Evolutionary conservation across 2,888 invertebrate genomes (phyloP), one percentile per base, ranked within the genome.

Genomic region (Volucella zonaria): DNA sequence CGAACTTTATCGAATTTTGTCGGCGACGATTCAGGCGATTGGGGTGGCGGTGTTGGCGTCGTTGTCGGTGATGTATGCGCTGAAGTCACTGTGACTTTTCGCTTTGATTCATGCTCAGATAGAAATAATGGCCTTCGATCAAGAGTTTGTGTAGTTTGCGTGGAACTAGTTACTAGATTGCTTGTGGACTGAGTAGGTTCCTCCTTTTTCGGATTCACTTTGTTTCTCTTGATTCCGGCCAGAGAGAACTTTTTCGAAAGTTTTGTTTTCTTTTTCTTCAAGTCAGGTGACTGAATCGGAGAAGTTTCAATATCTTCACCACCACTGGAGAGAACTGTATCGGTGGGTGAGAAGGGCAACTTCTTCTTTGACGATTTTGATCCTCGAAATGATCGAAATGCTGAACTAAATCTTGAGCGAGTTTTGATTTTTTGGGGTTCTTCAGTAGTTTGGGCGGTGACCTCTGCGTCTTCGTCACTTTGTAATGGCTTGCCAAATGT

Each of bases 341-440:
- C 88, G 11, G 67, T 38, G 1, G 79, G 76, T 8, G 78, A 15
- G 1, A 61, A 43, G 40, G 82, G 77, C 1, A 87, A 56, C 45
- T 89, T 90, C 61, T 90, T 90, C 61, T 87, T 66, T 8, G 88
- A 88, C 0, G 89, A 86, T 67, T 89, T 89, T 23, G 78, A 79
- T 11, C 79, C 82, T n/a, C 87, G 87, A 52, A 88, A 86, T 40
- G 91, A 91, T 45, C 90, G 89, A 75, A 91, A 88, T 38, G 91
- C 91, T 12, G 90, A 88, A 18, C 90, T 89, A 68, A 91, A 89
- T 31, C 91, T 89, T 15, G 91, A 91, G 18, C 91, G 90, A 70
- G 89, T 79, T 68, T 91, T 91, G 23, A 87, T 59, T 86, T 90
- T 91, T 0, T 88, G 64, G 49, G 87, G 86, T 61, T 87, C 82